Evolutionary conservation across 1,140 invertebrate genomes (phyloP), one percentile per base, ranked within the genome.

Genomic region (Aporrectodea caliginosa): DNA sequence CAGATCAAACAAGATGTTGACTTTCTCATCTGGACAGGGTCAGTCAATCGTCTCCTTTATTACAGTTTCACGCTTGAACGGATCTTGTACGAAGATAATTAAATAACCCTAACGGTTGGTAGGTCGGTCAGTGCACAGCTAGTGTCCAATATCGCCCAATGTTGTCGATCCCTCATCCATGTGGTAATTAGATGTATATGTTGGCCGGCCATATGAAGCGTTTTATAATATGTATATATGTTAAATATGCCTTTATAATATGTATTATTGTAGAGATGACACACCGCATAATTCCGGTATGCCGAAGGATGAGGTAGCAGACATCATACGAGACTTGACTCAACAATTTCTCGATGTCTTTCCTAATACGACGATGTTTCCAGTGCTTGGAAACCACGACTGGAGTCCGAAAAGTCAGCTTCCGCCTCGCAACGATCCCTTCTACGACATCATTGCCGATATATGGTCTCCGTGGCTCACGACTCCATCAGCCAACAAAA

Each of bases 11-110:
- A 93, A 84, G 81, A 86, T 75, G 93, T 95, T n/a, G 94, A 96
- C 88, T 97, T 96, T 85, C 92, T 96, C 12, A 87, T 97, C 12
- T 97, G 95, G 95, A 96, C 95, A n/a, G 95, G 95, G 94, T 95
- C 90, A 91, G 91, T 89, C 6, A 6, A 58, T 30, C 2, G 34
- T 72, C 16, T 6, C 32, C 6, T 69, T 16, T 16, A 16, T 35
- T 16, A 69, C n/a, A n/a, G n/a, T n/a, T n/a, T n/a, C n/a, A n/a
- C n/a, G n/a, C n/a, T n/a, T n/a, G n/a, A n/a, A n/a, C n/a, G n/a
- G n/a, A n/a, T n/a, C n/a, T n/a, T n/a, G n/a, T n/a, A n/a, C n/a
- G n/a, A n/a, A n/a, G n/a, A n/a, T n/a, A n/a, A n/a, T n/a, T n/a
- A n/a, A n/a, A n/a, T n/a, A n/a, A n/a, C n/a, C n/a, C n/a, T n/a